These are phyloP conservation scores for Sebastes goodei DNA, from an alignment of 2,797 vertebrate genomes.

Conservation along the genomic window DNA sequence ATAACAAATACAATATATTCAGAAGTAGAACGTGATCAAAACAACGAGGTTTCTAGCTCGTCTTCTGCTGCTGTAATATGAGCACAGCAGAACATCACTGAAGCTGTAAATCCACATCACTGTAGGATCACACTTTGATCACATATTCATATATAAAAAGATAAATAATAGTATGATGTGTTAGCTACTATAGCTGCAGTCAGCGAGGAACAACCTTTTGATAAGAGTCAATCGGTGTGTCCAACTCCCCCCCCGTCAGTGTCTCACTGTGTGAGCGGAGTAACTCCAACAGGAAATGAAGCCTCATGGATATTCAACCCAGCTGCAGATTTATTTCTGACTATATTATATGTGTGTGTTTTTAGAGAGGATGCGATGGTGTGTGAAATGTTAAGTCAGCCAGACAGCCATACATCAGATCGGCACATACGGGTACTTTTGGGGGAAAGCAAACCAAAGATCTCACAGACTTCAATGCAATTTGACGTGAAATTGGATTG, in stretches of 20 bases:
- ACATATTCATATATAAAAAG: background rate
- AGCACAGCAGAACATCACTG: no score
- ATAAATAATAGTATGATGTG: background rate
- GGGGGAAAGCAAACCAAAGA: no score
- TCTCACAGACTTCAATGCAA: no score
- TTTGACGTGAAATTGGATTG: no score
- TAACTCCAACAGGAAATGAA: background rate
- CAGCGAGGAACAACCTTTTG: background rate
- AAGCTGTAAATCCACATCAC: background rate
- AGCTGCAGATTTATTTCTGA: background rate
- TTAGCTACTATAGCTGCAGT: background rate
- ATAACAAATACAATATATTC: background rate
- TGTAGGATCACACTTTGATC: no score
- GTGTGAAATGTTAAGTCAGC: slow-evolving; percentile 11
- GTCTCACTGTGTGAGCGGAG: background rate
- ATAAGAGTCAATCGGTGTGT: background rate
- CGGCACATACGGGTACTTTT: no score
- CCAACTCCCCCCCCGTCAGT: background rate
- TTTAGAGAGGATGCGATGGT: background rate
- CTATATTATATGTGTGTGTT: background rate
- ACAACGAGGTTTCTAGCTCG: background rate
- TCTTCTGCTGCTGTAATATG: background rate
- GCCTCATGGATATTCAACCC: slow-evolving; percentile 14
- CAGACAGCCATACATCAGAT: background rate
- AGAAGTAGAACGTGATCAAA: background rate